Conservation (phyloP, 2,113 vertebrate species). For the Cettia cetti region DNA sequence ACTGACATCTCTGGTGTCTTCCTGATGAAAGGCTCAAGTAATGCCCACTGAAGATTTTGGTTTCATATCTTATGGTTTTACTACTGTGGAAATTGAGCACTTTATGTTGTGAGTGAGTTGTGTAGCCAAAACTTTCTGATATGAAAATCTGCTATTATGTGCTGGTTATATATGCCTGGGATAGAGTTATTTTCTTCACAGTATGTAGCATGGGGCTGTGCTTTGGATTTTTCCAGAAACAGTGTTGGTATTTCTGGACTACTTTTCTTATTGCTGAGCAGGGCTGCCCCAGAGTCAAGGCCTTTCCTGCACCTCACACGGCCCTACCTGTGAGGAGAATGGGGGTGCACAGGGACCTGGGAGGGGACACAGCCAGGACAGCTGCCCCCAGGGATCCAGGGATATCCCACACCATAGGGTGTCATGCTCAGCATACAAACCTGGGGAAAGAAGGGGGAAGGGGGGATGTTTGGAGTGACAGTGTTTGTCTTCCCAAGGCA, state of each 20-base stretch:
- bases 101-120: neutral
- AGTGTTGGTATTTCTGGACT: neutral
- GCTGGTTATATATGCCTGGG: neutral
- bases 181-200: neutral
- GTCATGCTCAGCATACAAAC: neutral
- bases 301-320: neutral
- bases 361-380: neutral
- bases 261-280: neutral
- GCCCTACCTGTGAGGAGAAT: neutral
- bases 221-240: neutral
- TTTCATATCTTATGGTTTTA: neutral
- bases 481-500: neutral
- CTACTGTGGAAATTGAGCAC: neutral
- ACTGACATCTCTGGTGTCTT: neutral
- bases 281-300: no score
- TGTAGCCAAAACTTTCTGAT: neutral
- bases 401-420: neutral
- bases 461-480: no score
- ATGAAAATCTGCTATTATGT: neutral
- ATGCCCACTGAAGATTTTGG: neutral
- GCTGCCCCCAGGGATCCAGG: neutral
- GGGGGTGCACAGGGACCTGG: neutral
- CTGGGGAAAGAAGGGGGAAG: neutral
- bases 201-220: neutral
- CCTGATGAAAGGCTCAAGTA: neutral